These are phyloP conservation scores for Charaxes varanes DNA, from an alignment of 1,140 invertebrate genomes.

Conservation along the genomic window DNA sequence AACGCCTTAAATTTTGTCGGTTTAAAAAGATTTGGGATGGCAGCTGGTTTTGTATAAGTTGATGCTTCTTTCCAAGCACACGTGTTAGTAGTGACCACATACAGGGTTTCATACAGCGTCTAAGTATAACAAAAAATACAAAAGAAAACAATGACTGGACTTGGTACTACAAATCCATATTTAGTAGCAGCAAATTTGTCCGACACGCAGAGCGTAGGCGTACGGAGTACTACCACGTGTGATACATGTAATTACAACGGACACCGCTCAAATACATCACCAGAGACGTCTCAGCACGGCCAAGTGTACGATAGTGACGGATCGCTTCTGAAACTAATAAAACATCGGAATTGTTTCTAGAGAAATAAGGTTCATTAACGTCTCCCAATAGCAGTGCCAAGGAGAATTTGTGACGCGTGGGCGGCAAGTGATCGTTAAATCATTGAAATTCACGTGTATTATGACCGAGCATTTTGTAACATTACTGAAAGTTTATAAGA, in stretches of 20 bases:
- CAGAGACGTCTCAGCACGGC: conserved; percentile 15
- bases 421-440: conserved; percentile 22
- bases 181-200: conserved; percentile 7
- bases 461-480: too few species aligned
- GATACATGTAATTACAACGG: conserved; percentile 9
- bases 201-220: conserved; percentile 12
- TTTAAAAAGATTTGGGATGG: too few species aligned
- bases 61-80: too few species aligned
- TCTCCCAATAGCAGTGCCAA: conserved; percentile 56
- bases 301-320: conserved; percentile 23
- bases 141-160: conserved; percentile 5
- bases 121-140: too few species aligned
- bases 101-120: too few species aligned
- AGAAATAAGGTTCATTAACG: conserved; percentile 59
- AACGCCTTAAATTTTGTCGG: too few species aligned
- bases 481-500: too few species aligned
- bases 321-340: conserved; percentile 25
- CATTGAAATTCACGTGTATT: conserved; percentile 4
- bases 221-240: conserved; percentile 9
- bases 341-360: conserved; percentile 40
- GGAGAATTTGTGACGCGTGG: conserved; percentile 39
- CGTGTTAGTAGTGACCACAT: too few species aligned
- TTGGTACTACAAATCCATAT: conserved; percentile 5
- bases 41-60: too few species aligned
- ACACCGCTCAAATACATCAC: conserved; percentile 11